These are phyloP conservation scores for Oryzias curvinotus DNA, from an alignment of 2,113 vertebrate species.

Conservation along the genomic window DNA sequence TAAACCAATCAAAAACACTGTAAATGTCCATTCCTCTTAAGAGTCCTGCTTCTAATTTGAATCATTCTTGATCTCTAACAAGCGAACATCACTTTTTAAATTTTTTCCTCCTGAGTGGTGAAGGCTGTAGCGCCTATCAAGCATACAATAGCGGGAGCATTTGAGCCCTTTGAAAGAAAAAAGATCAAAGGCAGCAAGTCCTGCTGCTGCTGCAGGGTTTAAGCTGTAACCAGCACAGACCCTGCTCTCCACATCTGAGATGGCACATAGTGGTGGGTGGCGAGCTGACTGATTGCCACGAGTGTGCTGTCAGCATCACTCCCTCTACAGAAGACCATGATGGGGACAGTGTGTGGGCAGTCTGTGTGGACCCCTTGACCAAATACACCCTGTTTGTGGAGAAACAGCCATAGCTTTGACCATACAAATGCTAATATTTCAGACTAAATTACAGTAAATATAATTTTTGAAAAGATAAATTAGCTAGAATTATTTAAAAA, in stretches of 20 bases:
- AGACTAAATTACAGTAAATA: too few relatives aligned
- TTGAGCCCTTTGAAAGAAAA: conserved; percentile 74
- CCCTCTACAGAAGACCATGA: conserved; percentile 56
- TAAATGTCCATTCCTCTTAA: conserved; percentile 39
- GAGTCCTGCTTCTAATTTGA: conserved; percentile 42
- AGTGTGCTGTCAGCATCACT: conserved; percentile 69
- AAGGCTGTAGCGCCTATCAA: conserved; percentile 68
- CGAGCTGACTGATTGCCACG: conserved; percentile 76
- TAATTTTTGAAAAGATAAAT: too few relatives aligned
- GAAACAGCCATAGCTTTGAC: conserved; percentile 12
- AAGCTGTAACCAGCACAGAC: conserved; percentile 61
- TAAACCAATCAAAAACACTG: conserved; percentile 52
- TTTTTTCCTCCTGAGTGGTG: conserved; percentile 52
- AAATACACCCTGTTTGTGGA: conserved; percentile 35
- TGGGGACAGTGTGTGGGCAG: conserved; percentile 49
- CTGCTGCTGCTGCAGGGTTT: conserved; percentile 65
- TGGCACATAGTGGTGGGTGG: conserved; percentile 76
- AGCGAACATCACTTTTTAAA: conserved; percentile 43
- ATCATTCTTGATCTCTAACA: conserved; percentile 54
- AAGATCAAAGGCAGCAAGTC: conserved; percentile 75
- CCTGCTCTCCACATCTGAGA: conserved; percentile 65
- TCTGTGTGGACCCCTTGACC: conserved; percentile 35
- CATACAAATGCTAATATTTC: neutral
- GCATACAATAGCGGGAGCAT: conserved; percentile 66
- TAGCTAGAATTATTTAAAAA: too few relatives aligned